These are phyloP conservation scores for Branchellion lobata DNA, from an alignment of 2,888 invertebrate species.

Conservation along the genomic window DNA sequence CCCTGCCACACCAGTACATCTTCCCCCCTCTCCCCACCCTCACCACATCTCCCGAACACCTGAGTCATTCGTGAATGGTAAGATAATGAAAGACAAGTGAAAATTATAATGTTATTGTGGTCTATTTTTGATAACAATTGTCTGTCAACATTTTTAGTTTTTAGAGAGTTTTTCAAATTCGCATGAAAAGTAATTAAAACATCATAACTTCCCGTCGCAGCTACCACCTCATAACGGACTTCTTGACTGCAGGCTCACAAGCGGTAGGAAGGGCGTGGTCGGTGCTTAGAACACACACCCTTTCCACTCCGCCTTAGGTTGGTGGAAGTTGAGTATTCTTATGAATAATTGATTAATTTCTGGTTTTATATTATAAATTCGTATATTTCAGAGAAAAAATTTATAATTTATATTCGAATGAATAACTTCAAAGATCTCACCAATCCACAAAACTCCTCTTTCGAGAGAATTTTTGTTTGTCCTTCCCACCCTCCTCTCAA, in stretches of 20 bases:
- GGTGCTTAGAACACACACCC: conserved; percentile 57
- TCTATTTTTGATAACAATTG: too few relatives aligned
- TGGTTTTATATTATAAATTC: too few relatives aligned
- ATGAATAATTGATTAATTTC: too few relatives aligned
- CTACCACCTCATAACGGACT: neutral
- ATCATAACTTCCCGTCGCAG: too few relatives aligned
- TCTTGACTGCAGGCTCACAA: neutral
- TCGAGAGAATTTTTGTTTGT: neutral
- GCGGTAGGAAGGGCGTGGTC: conserved; percentile 34
- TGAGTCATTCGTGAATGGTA: conserved; percentile 23
- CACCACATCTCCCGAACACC: conserved; percentile 76
- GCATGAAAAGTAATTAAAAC: too few relatives aligned
- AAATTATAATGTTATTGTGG: too few relatives aligned
- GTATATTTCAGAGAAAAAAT: too few relatives aligned
- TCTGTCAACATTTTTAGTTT: too few relatives aligned
- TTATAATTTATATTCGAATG: too few relatives aligned
- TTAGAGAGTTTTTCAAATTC: too few relatives aligned
- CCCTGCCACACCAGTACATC: conserved; percentile 66
- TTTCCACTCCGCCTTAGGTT: conserved; percentile 48
- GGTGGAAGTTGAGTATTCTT: too few relatives aligned
- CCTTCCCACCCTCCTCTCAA: neutral
- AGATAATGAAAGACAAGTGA: neutral
- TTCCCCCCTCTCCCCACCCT: conserved; percentile 56
- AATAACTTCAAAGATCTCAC: neutral
- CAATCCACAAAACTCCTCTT: conserved; percentile 3